Conservation (phyloP, 1,140 invertebrate genomes). For the Chironomus striatipennis region DNA sequence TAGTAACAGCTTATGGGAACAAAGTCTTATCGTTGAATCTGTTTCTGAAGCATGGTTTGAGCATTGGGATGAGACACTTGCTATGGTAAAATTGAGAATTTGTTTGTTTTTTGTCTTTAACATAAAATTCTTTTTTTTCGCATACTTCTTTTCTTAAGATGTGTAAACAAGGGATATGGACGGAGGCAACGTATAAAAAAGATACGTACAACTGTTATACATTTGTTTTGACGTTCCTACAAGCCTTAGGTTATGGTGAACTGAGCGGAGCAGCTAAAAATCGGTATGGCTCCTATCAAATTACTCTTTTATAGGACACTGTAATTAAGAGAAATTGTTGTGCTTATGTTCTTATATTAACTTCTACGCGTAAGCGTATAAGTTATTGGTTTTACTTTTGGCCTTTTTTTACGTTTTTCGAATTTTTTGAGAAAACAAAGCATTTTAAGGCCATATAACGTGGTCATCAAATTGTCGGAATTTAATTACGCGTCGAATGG, state of each 20-base stretch:
- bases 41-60: slow-evolving; percentile 56
- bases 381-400: no score
- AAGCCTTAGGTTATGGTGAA: slow-evolving; percentile 51
- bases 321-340: not conserved
- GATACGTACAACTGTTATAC: slow-evolving; percentile 68
- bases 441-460: no score
- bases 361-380: no score
- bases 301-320: slow-evolving; percentile 29
- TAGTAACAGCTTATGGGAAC: slow-evolving; percentile 50
- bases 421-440: no score
- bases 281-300: slow-evolving; percentile 32
- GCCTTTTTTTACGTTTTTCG: no score
- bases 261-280: slow-evolving; percentile 54
- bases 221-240: slow-evolving; percentile 66
- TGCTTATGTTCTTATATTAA: not conserved
- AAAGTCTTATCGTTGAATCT: slow-evolving; percentile 61
- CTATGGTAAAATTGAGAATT: slow-evolving; percentile 43
- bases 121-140: no score
- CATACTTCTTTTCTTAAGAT: slow-evolving; percentile 39
- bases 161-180: slow-evolving; percentile 54
- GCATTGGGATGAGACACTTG: slow-evolving; percentile 64
- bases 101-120: not conserved
- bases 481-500: no score
- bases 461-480: no score
- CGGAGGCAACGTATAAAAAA: slow-evolving; percentile 57